These are phyloP conservation scores for Raja brachyura DNA, from an alignment of 2,113 vertebrate species.

Conservation along the genomic window DNA sequence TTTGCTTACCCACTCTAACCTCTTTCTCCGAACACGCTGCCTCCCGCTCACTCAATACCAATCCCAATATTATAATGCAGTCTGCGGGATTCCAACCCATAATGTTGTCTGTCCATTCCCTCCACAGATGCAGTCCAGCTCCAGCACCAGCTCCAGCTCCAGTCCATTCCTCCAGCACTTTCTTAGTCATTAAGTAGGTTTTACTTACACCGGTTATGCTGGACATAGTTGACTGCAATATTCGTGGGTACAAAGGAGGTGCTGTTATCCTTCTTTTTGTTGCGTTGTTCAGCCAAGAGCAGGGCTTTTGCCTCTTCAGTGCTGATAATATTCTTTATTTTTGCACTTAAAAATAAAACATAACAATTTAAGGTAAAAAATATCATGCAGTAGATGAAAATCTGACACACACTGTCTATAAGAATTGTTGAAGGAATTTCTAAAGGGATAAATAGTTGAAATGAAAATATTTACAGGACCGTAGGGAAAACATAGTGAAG, in stretches of 20 bases:
- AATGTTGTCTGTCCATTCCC: too few relatives aligned
- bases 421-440: neutral
- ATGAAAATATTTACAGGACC: neutral
- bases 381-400: too few relatives aligned
- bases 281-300: slow-evolving; percentile 86
- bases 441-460: neutral
- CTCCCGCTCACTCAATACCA: too few relatives aligned
- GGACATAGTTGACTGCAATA: slow-evolving; percentile 95
- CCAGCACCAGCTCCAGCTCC: too few relatives aligned
- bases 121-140: too few relatives aligned
- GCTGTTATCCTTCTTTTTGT: slow-evolving; percentile 89
- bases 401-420: neutral
- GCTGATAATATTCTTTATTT: slow-evolving; percentile 94
- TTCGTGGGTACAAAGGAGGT: slow-evolving; percentile 97
- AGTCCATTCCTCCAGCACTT: too few relatives aligned
- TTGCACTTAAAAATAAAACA: slow-evolving; percentile 62
- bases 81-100: too few relatives aligned
- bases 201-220: slow-evolving; percentile 92
- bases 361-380: neutral
- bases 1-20: too few relatives aligned
- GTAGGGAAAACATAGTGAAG: neutral
- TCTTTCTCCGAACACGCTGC: too few relatives aligned
- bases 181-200: too few relatives aligned
- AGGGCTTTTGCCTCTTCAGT: slow-evolving; percentile 95
- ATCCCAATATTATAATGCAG: too few relatives aligned